Percentiles rank a stretch among this genome's conserved stretches.
Conservation (phyloP, 1,140 invertebrate genomes). For the Neuroterus valhalla region DNA sequence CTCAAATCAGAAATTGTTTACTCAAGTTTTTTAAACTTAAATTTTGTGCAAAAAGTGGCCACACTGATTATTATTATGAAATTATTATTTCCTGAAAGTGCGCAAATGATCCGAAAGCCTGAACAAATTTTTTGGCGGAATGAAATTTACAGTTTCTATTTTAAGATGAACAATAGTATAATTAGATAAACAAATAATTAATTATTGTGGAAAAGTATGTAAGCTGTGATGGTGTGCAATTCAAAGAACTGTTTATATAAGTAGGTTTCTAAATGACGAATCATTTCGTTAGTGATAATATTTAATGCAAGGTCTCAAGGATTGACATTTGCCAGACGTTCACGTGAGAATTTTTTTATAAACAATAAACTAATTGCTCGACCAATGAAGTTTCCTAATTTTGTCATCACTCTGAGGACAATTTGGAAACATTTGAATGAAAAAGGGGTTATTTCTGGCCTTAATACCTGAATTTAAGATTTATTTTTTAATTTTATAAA, state of each 20-base stretch:
- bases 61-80: too few relatives aligned
- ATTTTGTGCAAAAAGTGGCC: too few relatives aligned
- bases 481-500: too few relatives aligned
- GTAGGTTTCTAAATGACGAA: conserved; percentile 29
- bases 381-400: background rate
- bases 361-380: too few relatives aligned
- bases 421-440: too few relatives aligned
- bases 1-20: too few relatives aligned
- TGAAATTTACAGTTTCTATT: background rate
- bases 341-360: background rate
- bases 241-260: conserved; percentile 30
- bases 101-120: background rate
- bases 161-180: conserved; percentile 1
- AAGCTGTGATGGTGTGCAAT: conserved; percentile 28
- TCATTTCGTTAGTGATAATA: conserved; percentile 28
- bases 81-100: background rate
- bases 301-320: conserved; percentile 15
- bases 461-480: too few relatives aligned
- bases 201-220: conserved; percentile 24
- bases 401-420: too few relatives aligned
- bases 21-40: too few relatives aligned
- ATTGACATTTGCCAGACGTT: background rate
- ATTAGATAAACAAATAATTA: background rate
- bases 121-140: background rate
- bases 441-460: too few relatives aligned